Conservation (phyloP, 2,113 vertebrate genomes). For the Clarias gariepinus region DNA sequence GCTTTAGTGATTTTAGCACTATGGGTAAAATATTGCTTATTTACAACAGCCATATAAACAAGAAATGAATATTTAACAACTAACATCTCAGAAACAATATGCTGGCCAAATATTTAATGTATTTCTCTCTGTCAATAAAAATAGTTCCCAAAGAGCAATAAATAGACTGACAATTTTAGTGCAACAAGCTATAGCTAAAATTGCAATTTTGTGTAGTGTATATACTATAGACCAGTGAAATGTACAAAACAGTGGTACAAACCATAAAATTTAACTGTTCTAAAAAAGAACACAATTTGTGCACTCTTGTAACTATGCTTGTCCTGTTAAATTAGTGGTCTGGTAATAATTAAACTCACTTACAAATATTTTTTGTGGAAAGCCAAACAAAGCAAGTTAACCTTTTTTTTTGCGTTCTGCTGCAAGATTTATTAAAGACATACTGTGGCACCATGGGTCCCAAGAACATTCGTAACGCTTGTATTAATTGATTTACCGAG, state of each 20-base stretch:
- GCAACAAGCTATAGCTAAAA: background rate
- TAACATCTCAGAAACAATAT: background rate
- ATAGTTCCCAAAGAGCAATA: background rate
- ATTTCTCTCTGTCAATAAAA: background rate
- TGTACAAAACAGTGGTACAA: background rate
- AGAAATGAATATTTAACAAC: background rate
- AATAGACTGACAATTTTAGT: background rate
- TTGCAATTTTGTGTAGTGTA: background rate
- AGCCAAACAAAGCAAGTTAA: no score
- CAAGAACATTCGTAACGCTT: no score
- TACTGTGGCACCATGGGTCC: no score
- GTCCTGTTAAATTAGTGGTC: no score
- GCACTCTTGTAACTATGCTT: no score
- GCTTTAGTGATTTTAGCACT: background rate
- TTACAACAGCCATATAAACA: background rate
- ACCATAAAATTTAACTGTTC: background rate
- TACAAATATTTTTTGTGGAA: no score
- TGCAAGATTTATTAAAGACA: no score
- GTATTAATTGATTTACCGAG: no score
- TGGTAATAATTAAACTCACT: no score
- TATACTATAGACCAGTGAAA: background rate
- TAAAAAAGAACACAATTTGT: no score
- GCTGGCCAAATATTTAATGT: background rate
- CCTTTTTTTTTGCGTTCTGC: no score
- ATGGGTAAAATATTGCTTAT: background rate